phyloP scores from a whole-genome alignment of 2,888 invertebrate genomes.

The Aplocera efformata region DNA sequence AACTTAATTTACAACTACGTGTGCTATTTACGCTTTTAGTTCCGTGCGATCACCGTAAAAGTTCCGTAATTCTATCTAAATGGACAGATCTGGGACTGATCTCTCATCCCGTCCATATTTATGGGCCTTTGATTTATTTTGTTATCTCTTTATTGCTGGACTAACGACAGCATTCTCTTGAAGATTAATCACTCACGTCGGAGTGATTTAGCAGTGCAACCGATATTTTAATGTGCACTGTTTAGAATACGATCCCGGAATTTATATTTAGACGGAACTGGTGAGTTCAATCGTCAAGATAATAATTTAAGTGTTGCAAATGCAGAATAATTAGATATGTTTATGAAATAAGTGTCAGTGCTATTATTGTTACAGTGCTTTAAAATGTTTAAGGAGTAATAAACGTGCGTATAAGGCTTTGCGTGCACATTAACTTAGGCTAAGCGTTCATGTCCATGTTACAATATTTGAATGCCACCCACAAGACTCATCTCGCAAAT shows the following conservation, averaged over 20 bases:
- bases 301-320: constrained; percentile 41
- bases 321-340: constrained; percentile 43
- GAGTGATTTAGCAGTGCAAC: constrained; percentile 78
- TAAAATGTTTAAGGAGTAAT: constrained; percentile 28
- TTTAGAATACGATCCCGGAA: constrained; percentile 66
- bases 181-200: constrained; percentile 78
- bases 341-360: constrained; percentile 32
- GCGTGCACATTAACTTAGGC: constrained; percentile 32
- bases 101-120: constrained; percentile 72
- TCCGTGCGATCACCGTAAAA: constrained; percentile 64
- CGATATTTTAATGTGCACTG: constrained; percentile 74
- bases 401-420: constrained; percentile 26
- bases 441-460: constrained; percentile 37
- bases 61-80: constrained; percentile 67
- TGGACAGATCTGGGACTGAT: constrained; percentile 71
- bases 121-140: constrained; percentile 78
- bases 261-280: constrained; percentile 70
- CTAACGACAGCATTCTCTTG: constrained; percentile 77
- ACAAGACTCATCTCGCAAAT: constrained; percentile 33
- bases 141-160: constrained; percentile 77
- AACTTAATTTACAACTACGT: constrained; percentile 65
- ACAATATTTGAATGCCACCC: constrained; percentile 36
- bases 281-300: constrained; percentile 57
- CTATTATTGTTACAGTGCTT: constrained; percentile 29
- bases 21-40: constrained; percentile 63